phyloP scores from a whole-genome alignment of 2,888 invertebrate genomes.

The Xanthia togata region DNA sequence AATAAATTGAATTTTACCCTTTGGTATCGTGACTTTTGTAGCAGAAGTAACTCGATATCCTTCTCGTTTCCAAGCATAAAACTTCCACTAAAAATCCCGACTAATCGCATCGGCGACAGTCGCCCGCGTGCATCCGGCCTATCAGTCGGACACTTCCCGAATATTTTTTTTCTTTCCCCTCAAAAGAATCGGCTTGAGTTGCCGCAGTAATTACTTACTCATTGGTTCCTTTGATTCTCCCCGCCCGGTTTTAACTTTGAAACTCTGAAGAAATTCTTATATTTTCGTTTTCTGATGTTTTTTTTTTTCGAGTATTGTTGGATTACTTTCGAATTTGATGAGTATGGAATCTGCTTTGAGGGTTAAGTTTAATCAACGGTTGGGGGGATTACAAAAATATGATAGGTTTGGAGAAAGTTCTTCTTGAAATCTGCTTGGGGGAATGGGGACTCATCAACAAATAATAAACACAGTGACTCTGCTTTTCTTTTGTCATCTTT shows the following conservation, averaged over 20 bases:
- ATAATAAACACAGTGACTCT: background rate
- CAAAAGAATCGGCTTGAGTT: constrained; percentile 57
- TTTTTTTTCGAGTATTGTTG: constrained; percentile 47
- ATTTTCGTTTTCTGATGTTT: constrained; percentile 52
- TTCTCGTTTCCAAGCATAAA: constrained; percentile 5
- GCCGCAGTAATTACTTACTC: constrained; percentile 65
- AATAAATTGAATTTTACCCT: background rate
- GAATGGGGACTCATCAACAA: background rate
- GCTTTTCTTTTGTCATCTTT: background rate
- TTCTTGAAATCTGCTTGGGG: background rate
- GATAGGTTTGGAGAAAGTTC: constrained; percentile 10
- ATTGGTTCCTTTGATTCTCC: constrained; percentile 65
- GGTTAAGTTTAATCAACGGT: constrained; percentile 54
- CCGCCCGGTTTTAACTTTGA: constrained; percentile 48
- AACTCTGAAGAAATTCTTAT: constrained; percentile 55
- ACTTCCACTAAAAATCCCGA: background rate
- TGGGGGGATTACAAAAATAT: constrained; percentile 14
- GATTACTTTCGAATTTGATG: constrained; percentile 62
- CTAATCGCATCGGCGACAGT: constrained; percentile 33
- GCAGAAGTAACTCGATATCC: background rate
- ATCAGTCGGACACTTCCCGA: constrained; percentile 47
- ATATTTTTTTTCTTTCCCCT: constrained; percentile 50
- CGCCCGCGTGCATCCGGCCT: constrained; percentile 33
- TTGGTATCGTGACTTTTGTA: background rate
- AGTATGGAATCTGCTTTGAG: constrained; percentile 43